These are phyloP conservation scores for Artibeus lituratus DNA, from an alignment of 2,797 vertebrate genomes.

Conservation along the genomic window DNA sequence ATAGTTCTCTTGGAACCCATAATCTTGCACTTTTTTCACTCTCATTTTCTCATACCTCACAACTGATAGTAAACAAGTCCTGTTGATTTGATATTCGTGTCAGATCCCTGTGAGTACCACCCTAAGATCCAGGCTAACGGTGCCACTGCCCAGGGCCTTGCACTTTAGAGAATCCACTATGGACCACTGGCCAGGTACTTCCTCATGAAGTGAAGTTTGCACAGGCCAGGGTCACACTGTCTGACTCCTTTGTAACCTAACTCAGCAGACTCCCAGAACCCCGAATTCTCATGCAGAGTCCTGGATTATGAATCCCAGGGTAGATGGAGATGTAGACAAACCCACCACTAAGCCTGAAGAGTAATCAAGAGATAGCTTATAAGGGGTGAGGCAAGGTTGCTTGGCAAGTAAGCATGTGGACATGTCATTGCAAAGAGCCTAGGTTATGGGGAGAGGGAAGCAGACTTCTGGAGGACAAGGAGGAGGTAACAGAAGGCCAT, in stretches of 20 bases:
- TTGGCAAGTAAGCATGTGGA: too few species aligned
- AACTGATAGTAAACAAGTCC: not conserved
- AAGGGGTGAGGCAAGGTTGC: not conserved
- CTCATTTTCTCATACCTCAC: not conserved
- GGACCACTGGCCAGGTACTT: not conserved
- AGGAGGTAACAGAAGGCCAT: not conserved
- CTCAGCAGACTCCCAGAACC: not conserved
- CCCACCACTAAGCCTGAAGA: not conserved
- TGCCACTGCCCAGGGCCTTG: not conserved
- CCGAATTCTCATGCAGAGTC: not conserved
- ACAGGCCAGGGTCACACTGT: not conserved
- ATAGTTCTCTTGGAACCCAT: not conserved
- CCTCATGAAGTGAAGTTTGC: not conserved
- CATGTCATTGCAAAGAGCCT: not conserved
- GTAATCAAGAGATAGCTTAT: not conserved
- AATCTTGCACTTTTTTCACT: not conserved
- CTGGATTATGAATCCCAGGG: not conserved
- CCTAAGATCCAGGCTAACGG: not conserved
- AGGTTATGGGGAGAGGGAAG: not conserved
- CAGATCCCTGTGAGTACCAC: not conserved
- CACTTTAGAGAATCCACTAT: not conserved
- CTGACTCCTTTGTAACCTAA: not conserved
- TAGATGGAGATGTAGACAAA: not conserved
- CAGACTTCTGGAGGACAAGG: not conserved
- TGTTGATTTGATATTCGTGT: not conserved